These are phyloP conservation scores for Azemiops feae DNA, from an alignment of 2,113 vertebrate genomes.

Conservation along the genomic window DNA sequence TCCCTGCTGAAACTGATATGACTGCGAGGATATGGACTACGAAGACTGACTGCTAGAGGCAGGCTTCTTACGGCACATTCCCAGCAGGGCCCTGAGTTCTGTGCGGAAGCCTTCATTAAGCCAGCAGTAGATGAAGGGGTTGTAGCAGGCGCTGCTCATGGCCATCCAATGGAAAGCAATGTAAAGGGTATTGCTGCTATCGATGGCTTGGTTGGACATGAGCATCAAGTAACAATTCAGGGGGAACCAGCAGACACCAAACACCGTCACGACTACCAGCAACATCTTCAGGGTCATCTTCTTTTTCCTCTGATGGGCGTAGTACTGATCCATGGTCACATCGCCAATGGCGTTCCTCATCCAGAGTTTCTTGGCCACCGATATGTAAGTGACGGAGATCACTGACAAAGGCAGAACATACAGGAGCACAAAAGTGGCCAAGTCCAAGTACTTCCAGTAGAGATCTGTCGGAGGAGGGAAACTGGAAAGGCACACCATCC, in stretches of 20 bases:
- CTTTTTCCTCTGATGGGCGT: conserved; percentile 71
- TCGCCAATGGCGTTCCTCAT: conserved; percentile 74
- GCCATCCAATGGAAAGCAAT: conserved; percentile 79
- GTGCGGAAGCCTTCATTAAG: conserved; percentile 73
- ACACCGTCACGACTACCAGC: conserved; percentile 74
- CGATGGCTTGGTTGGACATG: conserved; percentile 74
- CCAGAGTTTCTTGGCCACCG: conserved; percentile 80
- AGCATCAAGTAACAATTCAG: conserved; percentile 77
- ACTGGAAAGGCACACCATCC: conserved; percentile 73
- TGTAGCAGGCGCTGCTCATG: conserved; percentile 81
- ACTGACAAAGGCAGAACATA: conserved; percentile 76
- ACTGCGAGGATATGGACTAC: conserved; percentile 52
- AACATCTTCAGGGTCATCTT: conserved; percentile 81
- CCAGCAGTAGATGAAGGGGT: conserved; percentile 82
- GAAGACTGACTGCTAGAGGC: conserved; percentile 30
- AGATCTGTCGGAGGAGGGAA: conserved; percentile 77
- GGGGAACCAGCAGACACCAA: conserved; percentile 77
- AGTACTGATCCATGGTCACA: conserved; percentile 77
- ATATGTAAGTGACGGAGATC: conserved; percentile 70
- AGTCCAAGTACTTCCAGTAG: conserved; percentile 79
- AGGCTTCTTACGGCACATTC: conserved; percentile 40
- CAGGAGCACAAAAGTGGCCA: conserved; percentile 75
- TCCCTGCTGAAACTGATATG: too few relatives aligned
- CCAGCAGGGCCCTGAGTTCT: conserved; percentile 65
- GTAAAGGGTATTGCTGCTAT: conserved; percentile 71